Base-by-base conservation (phyloP, 1,140 invertebrate genomes). In the Linepithema humile region DNA sequence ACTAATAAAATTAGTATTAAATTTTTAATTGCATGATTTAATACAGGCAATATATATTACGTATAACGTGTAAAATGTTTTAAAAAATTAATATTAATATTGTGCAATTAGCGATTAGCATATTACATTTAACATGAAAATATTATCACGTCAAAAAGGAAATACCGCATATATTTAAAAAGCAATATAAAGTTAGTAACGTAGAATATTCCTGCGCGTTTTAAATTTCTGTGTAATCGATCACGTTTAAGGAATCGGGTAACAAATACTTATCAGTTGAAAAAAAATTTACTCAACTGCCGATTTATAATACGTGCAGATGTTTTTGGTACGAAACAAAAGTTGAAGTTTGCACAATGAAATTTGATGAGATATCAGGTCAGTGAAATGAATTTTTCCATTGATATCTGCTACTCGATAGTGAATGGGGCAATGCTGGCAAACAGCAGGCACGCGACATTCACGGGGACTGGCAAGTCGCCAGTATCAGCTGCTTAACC, bases 401-500 rank as follows among this genome's bases (percentile, higher is more conserved):
- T 7, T 78, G 32, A 78, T 69, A 69, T 67, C 45, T 48, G 23
- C 23, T n/a, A 35, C n/a, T 17, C 62, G 32, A 55, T 53, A 38
- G 3, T 50, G 55, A 62, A 53, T 78, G 29, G 45, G 3, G 17
- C 55, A 48, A 75, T 38, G 29, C 57, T 32, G 29, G 15, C 10
- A 38, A 78, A 78, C 32, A 65, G n/a, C 43, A 77, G 45, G 64
- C 62, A 78, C 60, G 45, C 62, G 62, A 78, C 23, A 50, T 50
- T 78, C 45, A 45, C 65, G 43, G 12, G 26, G 17, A 29, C 55
- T 69, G 75, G 75, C 75, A 69, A 67, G 9, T 23, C 48, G 62
- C 75, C 75, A 78, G 45, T 78, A 55, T 78, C 45, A 55, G 23
- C 48, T 50, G 59, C 32, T 77, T 78, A 78, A 78, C 2, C 20